Evolutionary conservation across 2,888 invertebrate genomes (phyloP).

Genomic region (Eupeodes latifasciatus): DNA sequence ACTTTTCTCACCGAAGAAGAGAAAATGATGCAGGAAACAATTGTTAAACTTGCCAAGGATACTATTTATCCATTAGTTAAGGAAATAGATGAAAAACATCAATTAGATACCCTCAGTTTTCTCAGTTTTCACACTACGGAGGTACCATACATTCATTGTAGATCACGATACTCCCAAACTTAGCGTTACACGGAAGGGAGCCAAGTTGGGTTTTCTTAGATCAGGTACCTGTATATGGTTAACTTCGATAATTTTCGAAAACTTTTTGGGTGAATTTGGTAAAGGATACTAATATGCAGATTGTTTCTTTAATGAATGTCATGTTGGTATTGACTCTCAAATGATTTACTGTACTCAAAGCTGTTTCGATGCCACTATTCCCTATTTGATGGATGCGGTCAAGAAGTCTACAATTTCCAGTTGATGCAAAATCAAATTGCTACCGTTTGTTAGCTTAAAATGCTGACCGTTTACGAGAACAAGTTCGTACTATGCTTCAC

Average conservation of each 20-base stretch:
- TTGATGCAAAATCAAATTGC: conserved; percentile 98
- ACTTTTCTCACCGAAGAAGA: conserved; percentile 78
- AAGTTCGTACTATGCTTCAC: conserved; percentile 95
- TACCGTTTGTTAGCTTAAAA: conserved; percentile 96
- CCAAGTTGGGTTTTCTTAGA: conserved; percentile 95
- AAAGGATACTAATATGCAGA: conserved; percentile 98
- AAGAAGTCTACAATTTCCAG: conserved; percentile 95
- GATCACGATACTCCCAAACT: conserved; percentile 95
- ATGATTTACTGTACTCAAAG: conserved; percentile 98
- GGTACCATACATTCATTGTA: conserved; percentile 98
- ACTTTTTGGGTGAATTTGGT: conserved; percentile 94
- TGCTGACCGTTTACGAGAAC: conserved; percentile 95
- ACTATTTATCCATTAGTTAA: conserved; percentile 94
- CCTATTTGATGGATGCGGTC: conserved; percentile 96
- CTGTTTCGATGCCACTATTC: conserved; percentile 96
- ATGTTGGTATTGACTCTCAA: conserved; percentile 94
- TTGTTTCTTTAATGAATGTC: conserved; percentile 96
- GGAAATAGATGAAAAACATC: conserved; percentile 96
- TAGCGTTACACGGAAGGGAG: conserved; percentile 94
- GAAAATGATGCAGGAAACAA: conserved; percentile 84
- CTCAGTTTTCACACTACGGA: conserved; percentile 97
- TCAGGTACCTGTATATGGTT: conserved; percentile 96
- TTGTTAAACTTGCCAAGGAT: conserved; percentile 94
- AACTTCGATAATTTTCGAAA: conserved; percentile 96
- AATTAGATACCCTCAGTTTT: conserved; percentile 95